Base-by-base conservation (phyloP, 2,888 invertebrate species). In the Diaperis boleti region DNA sequence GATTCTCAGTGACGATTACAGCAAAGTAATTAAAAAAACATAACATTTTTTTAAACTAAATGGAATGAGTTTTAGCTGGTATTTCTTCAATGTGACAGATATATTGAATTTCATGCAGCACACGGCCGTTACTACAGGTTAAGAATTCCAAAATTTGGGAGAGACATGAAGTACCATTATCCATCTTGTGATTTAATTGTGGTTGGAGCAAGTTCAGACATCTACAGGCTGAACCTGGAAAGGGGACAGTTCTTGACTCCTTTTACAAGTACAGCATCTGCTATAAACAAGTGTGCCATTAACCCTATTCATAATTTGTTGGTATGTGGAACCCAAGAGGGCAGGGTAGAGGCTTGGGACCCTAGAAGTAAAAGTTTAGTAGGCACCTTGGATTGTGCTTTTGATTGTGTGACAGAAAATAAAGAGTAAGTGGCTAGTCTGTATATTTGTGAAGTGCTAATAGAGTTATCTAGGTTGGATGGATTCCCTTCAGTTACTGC, bases 291-390 rank as follows among this genome's bases (percentile, higher is more conserved):
- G 74, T 93, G 95, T 78, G 87, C 88, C 68, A 88, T 98, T 7
- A 98, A 95, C 84, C 89, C 92, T 0, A 88, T 89, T 52, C 97
- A 98, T 85, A 89, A 97, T 70, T 84, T 99, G 47, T 82, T 99
- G 13, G 83, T 92, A 49, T 88, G 92, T 72, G 98, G 98, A 6
- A 94, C 95, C 7, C 89, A 90, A 72, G 93, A 95, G 78, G 98
- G 98, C 0, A 90, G 89, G 72, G 88, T 99, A 0, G 98, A 99
- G 81, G 96, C 96, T 2, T 99, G 96, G 96, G 99, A 99, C 83
- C 95, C 96, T 6, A 85, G 99, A 62, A 86, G 86, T 1, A 89
- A 91, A 72, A 85, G 86, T 20, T 85, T 89, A 77, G 94, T 92
- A 68, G 94, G 91, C 4, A 85, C 87, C 11, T 82, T 99, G 14